Base-by-base conservation (phyloP, 2,797 vertebrate species). In the Phoebastria nigripes region DNA sequence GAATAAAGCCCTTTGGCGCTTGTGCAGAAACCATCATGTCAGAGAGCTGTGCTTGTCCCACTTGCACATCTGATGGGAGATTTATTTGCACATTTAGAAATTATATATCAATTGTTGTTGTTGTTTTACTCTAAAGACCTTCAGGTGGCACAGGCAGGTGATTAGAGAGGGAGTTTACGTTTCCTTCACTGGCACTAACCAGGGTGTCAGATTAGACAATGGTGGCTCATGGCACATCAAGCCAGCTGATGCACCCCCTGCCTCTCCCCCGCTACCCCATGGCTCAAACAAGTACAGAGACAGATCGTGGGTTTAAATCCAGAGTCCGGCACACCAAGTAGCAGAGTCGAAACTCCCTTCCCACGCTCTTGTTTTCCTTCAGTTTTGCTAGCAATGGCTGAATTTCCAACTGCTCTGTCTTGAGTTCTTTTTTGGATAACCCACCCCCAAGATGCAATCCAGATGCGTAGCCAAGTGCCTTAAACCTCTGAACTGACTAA, bases 401-500 rank as follows among this genome's bases (percentile, higher is more conserved):
- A n/a, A 78, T 90, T 94, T 95, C 74, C 92, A 87, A 25, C 18
- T 66, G 52, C 73, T 89, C 59, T 41, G 41, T 61, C 82, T 19
- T 19, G 67, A 87, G 90, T 51, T 82, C 52, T 78, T 62, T 95
- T 74, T 55, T 78, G 81, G 81, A 95, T 87, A 93, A 72, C 92
- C 41, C 84, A 85, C 65, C 67, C 81, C 88, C 73, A 92, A 93
- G 95, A 97, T 91, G 89, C 79, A 66, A 89, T 93, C 90, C 89
- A 96, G 92, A 95, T 93, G 93, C 11, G 0, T 37, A 91, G 93
- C 90, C 95, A 97, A 97, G 90, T 55, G 87, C 79, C 74, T 97
- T 86, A 96, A 96, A 96, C 74, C 76, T 92, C 95, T 71, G 51
- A 94, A 90, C 93, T 78, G 85, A 94, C 85, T 88, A 82, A 92